These are phyloP conservation scores for Calameuta pallipes DNA, from an alignment of 2,888 invertebrate genomes.

Conservation along the genomic window DNA sequence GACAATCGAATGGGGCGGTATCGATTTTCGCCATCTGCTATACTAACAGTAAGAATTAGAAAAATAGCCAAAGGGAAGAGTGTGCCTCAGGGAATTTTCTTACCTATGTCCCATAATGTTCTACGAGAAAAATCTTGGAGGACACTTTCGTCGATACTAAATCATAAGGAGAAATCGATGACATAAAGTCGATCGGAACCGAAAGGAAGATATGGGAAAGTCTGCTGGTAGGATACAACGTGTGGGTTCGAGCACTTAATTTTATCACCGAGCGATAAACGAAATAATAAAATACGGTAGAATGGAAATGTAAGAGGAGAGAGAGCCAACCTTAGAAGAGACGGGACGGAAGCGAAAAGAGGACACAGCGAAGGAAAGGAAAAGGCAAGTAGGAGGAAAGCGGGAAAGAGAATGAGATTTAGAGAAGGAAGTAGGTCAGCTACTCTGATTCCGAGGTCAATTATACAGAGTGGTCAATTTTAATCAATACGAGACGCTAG, in stretches of 20 bases:
- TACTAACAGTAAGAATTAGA: too few relatives aligned
- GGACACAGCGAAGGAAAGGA: not conserved
- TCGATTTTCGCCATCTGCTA: too few relatives aligned
- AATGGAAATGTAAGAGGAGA: conserved; percentile 11
- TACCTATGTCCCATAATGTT: too few relatives aligned
- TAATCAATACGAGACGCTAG: too few relatives aligned
- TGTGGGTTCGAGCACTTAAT: not conserved
- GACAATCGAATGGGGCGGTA: too few relatives aligned
- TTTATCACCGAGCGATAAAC: conserved; percentile 12
- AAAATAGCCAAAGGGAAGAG: too few relatives aligned
- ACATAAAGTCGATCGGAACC: not conserved
- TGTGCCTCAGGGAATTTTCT: too few relatives aligned
- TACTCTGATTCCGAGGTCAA: not conserved
- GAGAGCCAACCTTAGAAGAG: conserved; percentile 1
- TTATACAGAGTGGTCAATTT: too few relatives aligned
- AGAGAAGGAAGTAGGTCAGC: conserved; percentile 26
- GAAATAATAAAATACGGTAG: conserved; percentile 16
- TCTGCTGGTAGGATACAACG: not conserved
- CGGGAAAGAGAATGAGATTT: not conserved
- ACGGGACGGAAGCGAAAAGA: conserved; percentile 6
- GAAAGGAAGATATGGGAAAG: not conserved
- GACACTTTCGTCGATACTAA: not conserved
- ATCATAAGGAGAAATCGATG: not conserved
- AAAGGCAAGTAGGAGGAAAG: not conserved
- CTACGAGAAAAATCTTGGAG: not conserved